Percentiles rank a stretch among this genome's conserved stretches.
These are phyloP conservation scores for Datnioides undecimradiatus DNA, from an alignment of 2,113 vertebrate species.

Conservation along the genomic window DNA sequence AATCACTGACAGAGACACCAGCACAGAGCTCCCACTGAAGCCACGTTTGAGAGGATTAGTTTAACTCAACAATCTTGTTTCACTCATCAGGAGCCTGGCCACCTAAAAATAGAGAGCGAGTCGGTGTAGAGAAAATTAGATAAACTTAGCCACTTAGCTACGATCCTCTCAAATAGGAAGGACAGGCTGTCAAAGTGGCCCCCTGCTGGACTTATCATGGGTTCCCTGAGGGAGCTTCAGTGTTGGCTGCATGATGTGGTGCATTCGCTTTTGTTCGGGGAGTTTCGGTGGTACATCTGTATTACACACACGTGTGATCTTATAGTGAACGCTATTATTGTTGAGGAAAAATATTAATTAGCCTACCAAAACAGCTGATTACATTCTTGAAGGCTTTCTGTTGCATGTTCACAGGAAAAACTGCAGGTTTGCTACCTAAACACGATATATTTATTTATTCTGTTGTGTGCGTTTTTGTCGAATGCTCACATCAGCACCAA, in stretches of 20 bases:
- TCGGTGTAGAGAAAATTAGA: conserved; percentile 49
- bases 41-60: conserved; percentile 68
- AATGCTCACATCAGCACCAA: too few relatives aligned
- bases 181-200: conserved; percentile 24
- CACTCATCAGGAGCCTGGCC: conserved; percentile 36
- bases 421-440: too few relatives aligned
- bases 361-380: too few relatives aligned
- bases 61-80: conserved; percentile 60
- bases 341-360: not conserved
- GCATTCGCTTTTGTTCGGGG: conserved; percentile 5
- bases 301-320: not conserved
- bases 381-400: too few relatives aligned
- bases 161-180: conserved; percentile 13
- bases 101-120: conserved; percentile 66
- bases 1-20: conserved; percentile 38
- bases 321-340: not conserved
- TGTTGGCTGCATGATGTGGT: not conserved
- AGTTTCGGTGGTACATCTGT: not conserved
- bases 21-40: conserved; percentile 21
- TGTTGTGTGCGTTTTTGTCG: too few relatives aligned
- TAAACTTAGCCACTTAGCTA: conserved; percentile 33
- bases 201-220: not conserved
- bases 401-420: not conserved
- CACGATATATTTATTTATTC: too few relatives aligned
- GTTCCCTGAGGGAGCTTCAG: not conserved